Evolutionary conservation across 2,888 invertebrate species (phyloP).

Genomic region (Cecidostiba fungosa): DNA sequence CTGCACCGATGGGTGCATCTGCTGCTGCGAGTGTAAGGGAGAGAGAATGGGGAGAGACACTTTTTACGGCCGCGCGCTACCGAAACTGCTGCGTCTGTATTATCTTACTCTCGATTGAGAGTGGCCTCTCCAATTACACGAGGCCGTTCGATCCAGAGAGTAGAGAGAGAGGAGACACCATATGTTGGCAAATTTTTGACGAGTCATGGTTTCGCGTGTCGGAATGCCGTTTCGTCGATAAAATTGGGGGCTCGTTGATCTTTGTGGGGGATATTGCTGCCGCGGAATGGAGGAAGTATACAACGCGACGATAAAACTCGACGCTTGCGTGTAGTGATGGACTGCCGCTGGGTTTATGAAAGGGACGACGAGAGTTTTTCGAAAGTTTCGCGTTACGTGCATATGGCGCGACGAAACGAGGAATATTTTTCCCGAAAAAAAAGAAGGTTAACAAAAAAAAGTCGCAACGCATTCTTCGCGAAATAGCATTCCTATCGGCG

Average conservation of each 20-base stretch:
- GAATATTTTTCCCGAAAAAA: too few relatives aligned
- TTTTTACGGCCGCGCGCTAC: conserved; percentile 28
- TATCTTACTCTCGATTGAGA: conserved; percentile 57
- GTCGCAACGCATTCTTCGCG: neutral
- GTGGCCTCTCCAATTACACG: conserved; percentile 59
- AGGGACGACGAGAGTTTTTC: neutral
- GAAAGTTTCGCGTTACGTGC: neutral
- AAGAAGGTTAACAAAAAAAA: too few relatives aligned
- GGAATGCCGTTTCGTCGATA: conserved; percentile 54
- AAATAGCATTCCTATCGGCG: neutral
- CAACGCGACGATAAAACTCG: conserved; percentile 22
- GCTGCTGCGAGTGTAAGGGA: conserved; percentile 18
- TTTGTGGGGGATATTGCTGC: neutral
- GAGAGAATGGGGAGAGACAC: conserved; percentile 14
- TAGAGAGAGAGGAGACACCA: conserved; percentile 27
- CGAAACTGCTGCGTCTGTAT: conserved; percentile 33
- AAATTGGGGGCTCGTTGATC: conserved; percentile 8
- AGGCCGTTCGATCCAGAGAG: neutral
- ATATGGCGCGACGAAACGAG: neutral
- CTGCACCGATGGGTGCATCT: conserved; percentile 48
- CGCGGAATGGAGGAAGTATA: too few relatives aligned
- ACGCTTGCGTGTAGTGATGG: neutral
- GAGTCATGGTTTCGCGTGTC: conserved; percentile 17
- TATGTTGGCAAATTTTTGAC: conserved; percentile 59
- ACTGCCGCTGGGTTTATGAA: neutral